Base-by-base conservation (phyloP, 2,113 vertebrate genomes). In the Pithys albifrons region DNA sequence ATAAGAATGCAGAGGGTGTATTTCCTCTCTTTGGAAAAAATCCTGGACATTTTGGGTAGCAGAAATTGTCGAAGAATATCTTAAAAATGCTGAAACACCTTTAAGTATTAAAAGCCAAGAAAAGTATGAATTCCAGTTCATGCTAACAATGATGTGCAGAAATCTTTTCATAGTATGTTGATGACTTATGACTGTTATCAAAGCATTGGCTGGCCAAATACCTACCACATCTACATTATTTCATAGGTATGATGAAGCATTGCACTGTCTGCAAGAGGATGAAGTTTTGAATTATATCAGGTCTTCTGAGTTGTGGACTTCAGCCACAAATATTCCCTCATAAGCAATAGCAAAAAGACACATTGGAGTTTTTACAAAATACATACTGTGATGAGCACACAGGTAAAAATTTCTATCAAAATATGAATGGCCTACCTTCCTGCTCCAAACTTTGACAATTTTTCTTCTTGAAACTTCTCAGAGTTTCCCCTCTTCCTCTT, bases 11-110 rank as follows among this genome's bases (percentile, higher is more conserved):
- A 66, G 55, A 25, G 51, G 8, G 27, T 55, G 90, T 73, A 81
- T 90, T 96, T 89, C 78, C 59, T 84, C 46, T 88, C 33, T 31
- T 4, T 88, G 59, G 80, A 91, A 93, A 94, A 78, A 88, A 95
- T 78, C 3, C 15, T 37, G 28, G 54, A 61, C 24, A 70, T 76
- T 96, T 58, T 90, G 81, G 76, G 69, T 70, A 93, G 69, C 37
- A 93, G 51, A 79, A 92, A 27, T 52, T 49, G 8, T 61, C 82
- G 33, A 29, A 39, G 2, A 55, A 35, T 87, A 51, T 96, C 90
- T 75, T 64, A 59, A 70, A 87, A 57, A 3, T 3, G 72, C 51
- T 51, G 43, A 69, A 85, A 45, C 2, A 2, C 22, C 29, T 51
- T 69, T 71, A 83, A 88, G 10, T 1, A 27, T 55, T 55, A 22